Evolutionary conservation across 1,140 invertebrate species (phyloP).

Genomic region (Drosophila grimshawi): DNA sequence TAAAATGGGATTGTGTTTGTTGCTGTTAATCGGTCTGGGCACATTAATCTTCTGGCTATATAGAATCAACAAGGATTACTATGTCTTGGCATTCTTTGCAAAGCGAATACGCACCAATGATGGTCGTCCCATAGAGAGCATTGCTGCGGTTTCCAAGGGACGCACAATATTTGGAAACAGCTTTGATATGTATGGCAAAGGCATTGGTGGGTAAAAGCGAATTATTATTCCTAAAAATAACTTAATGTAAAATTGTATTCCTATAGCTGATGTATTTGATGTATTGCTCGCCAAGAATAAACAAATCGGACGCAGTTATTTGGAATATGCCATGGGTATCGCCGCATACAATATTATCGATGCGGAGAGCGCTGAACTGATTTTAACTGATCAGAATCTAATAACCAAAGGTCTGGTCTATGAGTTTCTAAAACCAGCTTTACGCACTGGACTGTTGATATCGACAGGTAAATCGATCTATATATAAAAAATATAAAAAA

Average conservation of each 20-base stretch:
- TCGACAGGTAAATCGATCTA: slow-evolving; percentile 85
- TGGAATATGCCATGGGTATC: slow-evolving; percentile 50
- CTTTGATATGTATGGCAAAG: slow-evolving; percentile 43
- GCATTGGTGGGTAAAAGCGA: slow-evolving; percentile 6
- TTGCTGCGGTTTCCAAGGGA: slow-evolving; percentile 22
- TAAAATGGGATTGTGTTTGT: slow-evolving; percentile 24
- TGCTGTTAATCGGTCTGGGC: slow-evolving; percentile 30
- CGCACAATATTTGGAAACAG: slow-evolving; percentile 39
- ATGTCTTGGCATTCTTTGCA: slow-evolving; percentile 44
- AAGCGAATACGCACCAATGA: slow-evolving; percentile 39
- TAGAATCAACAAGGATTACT: slow-evolving; percentile 41
- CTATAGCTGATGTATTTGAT: slow-evolving; percentile 46
- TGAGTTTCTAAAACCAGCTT: slow-evolving; percentile 87
- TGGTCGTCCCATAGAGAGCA: slow-evolving; percentile 30
- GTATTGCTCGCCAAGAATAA: neutral
- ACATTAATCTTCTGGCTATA: slow-evolving; percentile 43
- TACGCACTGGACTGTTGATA: slow-evolving; percentile 88
- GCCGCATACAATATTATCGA: slow-evolving; percentile 69
- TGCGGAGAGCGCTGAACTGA: slow-evolving; percentile 58
- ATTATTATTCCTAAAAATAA: neutral
- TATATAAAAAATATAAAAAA: neutral
- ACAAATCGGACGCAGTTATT: slow-evolving; percentile 32
- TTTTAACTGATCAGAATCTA: slow-evolving; percentile 67
- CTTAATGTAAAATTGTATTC: neutral
- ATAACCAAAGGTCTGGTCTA: slow-evolving; percentile 74